A percentile compares a stretch with the other conserved stretches of the same genome.
Evolutionary conservation across 2,888 invertebrate genomes (phyloP).

Genomic region (Pherbina coryleti): DNA sequence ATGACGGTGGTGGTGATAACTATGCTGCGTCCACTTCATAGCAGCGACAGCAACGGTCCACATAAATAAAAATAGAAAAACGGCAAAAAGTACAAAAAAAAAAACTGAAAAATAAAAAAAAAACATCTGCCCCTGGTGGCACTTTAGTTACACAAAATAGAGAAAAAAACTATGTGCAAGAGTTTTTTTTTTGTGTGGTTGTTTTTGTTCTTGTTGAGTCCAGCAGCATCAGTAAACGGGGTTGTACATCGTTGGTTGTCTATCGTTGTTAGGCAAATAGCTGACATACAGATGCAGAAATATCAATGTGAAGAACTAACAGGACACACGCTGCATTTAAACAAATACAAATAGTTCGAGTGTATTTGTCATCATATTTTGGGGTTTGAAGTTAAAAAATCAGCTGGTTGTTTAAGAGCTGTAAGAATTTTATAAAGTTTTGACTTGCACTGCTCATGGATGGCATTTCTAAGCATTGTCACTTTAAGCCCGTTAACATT

Average conservation of each 20-base stretch:
- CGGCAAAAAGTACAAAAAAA: constrained; percentile 42
- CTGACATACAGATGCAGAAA: constrained; percentile 19
- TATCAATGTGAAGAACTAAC: constrained; percentile 18
- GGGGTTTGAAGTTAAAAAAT: background rate
- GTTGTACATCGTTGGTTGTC: constrained; percentile 31
- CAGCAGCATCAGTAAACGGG: constrained; percentile 25
- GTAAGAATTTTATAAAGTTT: background rate
- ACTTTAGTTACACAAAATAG: constrained; percentile 59
- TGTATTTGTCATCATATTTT: background rate
- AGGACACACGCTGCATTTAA: constrained; percentile 9
- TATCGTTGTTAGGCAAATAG: constrained; percentile 50
- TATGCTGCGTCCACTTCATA: background rate
- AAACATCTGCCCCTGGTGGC: constrained; percentile 67
- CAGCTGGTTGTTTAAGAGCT: background rate
- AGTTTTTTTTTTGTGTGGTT: constrained; percentile 34
- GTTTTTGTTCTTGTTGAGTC: constrained; percentile 39
- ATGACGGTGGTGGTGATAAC: background rate
- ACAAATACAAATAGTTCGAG: background rate
- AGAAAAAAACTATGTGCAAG: constrained; percentile 34
- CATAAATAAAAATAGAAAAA: constrained; percentile 37
- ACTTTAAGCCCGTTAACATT: too few relatives aligned
- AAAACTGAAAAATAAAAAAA: constrained; percentile 50
- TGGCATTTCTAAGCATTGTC: too few relatives aligned
- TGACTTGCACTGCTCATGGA: too few relatives aligned
- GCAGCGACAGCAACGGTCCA: background rate